phyloP scores from a whole-genome alignment of 2,113 vertebrate species.

The Galbula dea region DNA sequence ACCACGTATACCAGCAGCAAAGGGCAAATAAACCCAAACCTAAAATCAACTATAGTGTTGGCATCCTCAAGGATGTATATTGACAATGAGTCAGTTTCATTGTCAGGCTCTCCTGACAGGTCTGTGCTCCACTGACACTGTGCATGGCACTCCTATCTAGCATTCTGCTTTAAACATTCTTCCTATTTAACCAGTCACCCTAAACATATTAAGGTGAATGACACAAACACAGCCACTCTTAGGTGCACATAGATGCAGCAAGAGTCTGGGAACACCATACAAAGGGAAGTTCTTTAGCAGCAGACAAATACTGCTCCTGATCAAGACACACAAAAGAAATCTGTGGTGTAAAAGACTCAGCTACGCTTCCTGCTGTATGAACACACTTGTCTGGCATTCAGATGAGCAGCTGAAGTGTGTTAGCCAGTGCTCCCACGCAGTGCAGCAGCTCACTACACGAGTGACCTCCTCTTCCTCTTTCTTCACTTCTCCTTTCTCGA shows the following conservation, averaged over 20 bases:
- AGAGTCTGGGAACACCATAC: not conserved
- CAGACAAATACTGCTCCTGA: not conserved
- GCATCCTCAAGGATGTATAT: not conserved
- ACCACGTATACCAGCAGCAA: slow-evolving; percentile 5
- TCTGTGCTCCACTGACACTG: not conserved
- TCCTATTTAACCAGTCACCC: not conserved
- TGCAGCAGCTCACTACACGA: not conserved
- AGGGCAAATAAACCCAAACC: slow-evolving; percentile 4
- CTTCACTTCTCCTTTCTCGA: not conserved
- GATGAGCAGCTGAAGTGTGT: not conserved
- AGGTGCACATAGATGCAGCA: accelerated
- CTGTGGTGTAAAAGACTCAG: not conserved
- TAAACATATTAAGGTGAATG: not conserved
- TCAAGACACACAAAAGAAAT: not conserved
- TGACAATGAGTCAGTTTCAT: not conserved
- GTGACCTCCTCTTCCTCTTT: not conserved
- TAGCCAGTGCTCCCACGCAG: not conserved
- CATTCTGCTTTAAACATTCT: not conserved
- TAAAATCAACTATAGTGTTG: not conserved
- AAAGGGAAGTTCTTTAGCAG: not conserved
- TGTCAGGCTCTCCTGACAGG: not conserved
- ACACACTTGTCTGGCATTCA: not conserved
- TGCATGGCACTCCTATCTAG: not conserved
- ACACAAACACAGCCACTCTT: not conserved
- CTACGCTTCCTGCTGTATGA: not conserved